A percentile compares a stretch with the other conserved stretches of the same genome.
These are phyloP conservation scores for Sus cebifrons DNA, from an alignment of 2,797 vertebrate species.

Conservation along the genomic window DNA sequence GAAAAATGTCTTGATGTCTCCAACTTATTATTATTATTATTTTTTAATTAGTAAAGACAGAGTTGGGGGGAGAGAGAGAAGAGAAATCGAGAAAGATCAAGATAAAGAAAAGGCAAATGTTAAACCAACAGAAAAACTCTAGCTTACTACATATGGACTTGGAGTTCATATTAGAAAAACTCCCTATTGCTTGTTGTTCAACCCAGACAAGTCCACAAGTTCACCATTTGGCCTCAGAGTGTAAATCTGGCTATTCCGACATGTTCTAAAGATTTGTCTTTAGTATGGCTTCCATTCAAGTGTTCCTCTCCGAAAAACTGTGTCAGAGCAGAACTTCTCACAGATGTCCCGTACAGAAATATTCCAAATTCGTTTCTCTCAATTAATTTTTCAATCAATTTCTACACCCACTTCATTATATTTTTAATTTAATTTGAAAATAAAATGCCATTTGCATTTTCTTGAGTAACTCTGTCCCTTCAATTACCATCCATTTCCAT, in stretches of 20 bases:
- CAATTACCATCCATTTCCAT: constrained; percentile 56
- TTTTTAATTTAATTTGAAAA: constrained; percentile 85
- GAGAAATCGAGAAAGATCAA: not conserved
- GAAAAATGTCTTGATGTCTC: not conserved
- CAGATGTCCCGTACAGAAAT: constrained; percentile 28
- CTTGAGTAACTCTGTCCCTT: constrained; percentile 59
- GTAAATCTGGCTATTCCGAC: not conserved
- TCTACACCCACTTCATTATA: constrained; percentile 68
- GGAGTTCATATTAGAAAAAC: not conserved
- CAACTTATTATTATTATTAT: not conserved
- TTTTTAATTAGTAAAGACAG: not conserved
- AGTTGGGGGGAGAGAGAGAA: not conserved
- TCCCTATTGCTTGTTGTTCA: not conserved
- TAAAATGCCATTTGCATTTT: constrained; percentile 71
- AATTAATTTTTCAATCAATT: constrained; percentile 77
- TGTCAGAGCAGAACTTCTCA: constrained; percentile 57
- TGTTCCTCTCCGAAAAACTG: constrained; percentile 35
- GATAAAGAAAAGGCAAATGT: not conserved
- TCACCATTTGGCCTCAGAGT: not conserved
- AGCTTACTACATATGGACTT: constrained; percentile 4
- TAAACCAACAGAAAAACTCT: constrained; percentile 31
- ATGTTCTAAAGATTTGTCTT: constrained; percentile 20
- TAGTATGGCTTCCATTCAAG: constrained; percentile 22
- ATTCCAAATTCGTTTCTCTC: constrained; percentile 71
- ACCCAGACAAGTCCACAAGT: not conserved